Base-by-base conservation (phyloP, 2,888 invertebrate genomes). In the Cerastis leucographa region DNA sequence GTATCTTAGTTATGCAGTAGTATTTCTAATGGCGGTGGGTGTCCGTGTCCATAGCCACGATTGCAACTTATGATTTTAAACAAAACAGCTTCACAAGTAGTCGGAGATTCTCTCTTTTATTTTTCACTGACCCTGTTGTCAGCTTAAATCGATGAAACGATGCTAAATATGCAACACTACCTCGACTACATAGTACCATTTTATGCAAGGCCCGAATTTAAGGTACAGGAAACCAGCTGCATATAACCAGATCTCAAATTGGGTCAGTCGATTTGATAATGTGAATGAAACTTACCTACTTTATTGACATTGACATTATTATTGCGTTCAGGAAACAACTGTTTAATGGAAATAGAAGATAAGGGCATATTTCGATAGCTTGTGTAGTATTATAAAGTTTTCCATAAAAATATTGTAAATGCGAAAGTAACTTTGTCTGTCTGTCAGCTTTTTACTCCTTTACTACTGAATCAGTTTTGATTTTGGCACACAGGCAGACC, bases 161-260 rank as follows among this genome's bases (percentile, higher is more conserved):
- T 62, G 6, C 67, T 75, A 81, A 79, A 68, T 81, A 75, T 81
- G 62, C 67, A 79, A 81, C 67, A 49, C 67, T 62, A 12, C 25
- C 9, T 73, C 35, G 25, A 35, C 73, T 65, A 29, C 46, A 66
- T 40, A 40, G 29, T 49, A 65, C 42, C 7, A 44, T 65, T 71
- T 64, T 19, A 80, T 65, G 25, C 42, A 35, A 51, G 25, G 40
- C 14, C 2, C 12, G 14, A 59, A 73, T 65, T 56, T n/a, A 56
- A 44, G 7, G 8, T 35, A 25, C 40, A n/a, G 62, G 14, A 44
- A 49, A 51, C 42, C n/a, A 35, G 25, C 42, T 66, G 35, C 8
- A 42, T 67, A 29, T 29, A 59, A 66, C 12, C 11, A n/a, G n/a
- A 56, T 19, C 5, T 42, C 12, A 62, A 81, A 81, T 75, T 67